Evolutionary conservation across 1,140 invertebrate genomes (phyloP).

Genomic region (Habropoda laboriosa): DNA sequence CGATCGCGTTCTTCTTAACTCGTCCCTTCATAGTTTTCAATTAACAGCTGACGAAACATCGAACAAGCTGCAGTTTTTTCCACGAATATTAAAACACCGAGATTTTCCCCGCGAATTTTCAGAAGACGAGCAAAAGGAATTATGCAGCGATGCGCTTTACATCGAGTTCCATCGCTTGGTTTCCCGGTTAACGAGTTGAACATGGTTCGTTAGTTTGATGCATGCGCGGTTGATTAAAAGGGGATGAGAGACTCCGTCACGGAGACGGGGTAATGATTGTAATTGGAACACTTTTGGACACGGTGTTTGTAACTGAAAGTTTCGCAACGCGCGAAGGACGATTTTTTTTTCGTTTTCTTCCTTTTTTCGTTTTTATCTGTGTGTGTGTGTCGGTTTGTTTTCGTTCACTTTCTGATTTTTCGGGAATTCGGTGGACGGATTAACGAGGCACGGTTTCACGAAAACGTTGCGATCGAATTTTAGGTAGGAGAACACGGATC

Average conservation of each 20-base stretch:
- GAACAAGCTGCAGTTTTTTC: too few species aligned
- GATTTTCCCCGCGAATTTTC: background rate
- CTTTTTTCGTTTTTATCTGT: background rate
- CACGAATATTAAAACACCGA: too few species aligned
- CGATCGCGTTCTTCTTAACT: too few species aligned
- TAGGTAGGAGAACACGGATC: background rate
- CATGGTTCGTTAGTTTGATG: slow-evolving; percentile 35
- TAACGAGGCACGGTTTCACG: background rate
- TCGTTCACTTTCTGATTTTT: background rate
- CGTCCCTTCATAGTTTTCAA: too few species aligned
- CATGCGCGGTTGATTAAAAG: slow-evolving; percentile 35
- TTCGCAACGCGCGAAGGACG: too few species aligned
- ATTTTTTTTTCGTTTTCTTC: too few species aligned
- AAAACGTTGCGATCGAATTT: slow-evolving; percentile 3
- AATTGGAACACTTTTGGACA: slow-evolving; percentile 33
- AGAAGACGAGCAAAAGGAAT: background rate
- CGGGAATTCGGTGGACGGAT: too few species aligned
- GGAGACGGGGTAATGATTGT: background rate
- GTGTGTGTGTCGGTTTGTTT: background rate
- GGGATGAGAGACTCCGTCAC: background rate
- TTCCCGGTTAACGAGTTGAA: slow-evolving; percentile 27
- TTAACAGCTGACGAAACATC: background rate
- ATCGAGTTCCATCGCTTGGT: slow-evolving; percentile 7
- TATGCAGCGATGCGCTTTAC: background rate
- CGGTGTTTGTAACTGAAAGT: background rate